Conservation (phyloP, 1,140 invertebrate genomes). For the Aphelenchoides fujianensis region DNA sequence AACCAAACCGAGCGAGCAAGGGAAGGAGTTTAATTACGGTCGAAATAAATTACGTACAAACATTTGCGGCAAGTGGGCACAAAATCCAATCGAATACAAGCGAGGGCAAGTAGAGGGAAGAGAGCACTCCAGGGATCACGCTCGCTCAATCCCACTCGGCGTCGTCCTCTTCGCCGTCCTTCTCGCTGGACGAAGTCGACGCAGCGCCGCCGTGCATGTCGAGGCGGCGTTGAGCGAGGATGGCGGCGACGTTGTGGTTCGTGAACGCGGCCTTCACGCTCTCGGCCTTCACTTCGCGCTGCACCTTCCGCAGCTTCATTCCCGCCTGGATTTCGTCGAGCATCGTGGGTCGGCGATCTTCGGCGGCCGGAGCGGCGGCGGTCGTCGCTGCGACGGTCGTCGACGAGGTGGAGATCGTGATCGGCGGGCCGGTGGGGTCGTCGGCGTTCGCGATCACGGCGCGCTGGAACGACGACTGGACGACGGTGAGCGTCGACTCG, state of each 20-base stretch:
- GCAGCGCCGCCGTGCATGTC: background rate
- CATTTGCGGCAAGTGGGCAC: no score
- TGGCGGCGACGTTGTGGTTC: background rate
- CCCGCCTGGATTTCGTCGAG: conserved; percentile 54
- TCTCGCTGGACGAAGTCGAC: background rate
- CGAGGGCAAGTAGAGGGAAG: no score
- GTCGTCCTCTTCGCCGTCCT: background rate
- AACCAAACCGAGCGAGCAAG: no score
- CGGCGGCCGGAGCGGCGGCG: background rate
- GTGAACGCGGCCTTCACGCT: background rate
- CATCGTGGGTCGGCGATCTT: conserved; percentile 24
- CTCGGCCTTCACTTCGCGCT: conserved; percentile 31
- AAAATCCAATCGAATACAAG: no score
- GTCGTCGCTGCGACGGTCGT: background rate
- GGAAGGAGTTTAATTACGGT: no score
- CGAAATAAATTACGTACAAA: no score
- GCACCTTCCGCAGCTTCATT: conserved; percentile 52
- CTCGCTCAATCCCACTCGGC: conserved; percentile 11
- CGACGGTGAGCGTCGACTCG: conserved; percentile 3
- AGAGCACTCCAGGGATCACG: no score
- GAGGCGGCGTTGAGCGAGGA: background rate
- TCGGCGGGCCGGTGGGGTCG: background rate
- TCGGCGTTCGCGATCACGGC: background rate
- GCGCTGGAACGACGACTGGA: background rate
- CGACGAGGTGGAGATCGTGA: background rate